A percentile compares a stretch with the other conserved stretches of the same genome.
Conservation (phyloP, 2,113 vertebrate species). For the Struthidea cinerea region DNA sequence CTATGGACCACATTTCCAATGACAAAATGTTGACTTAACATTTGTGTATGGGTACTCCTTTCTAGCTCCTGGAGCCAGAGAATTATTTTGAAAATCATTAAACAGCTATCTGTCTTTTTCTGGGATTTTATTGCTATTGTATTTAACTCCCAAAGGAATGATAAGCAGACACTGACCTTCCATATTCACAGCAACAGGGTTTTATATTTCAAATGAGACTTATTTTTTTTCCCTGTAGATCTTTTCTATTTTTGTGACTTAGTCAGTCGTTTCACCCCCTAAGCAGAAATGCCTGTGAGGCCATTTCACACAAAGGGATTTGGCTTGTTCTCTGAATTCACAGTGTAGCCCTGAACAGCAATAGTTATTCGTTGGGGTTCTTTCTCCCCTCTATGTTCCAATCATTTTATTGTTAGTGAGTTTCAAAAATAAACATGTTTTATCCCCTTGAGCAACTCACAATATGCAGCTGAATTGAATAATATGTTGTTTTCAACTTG, state of each 20-base stretch:
- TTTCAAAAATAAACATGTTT: conserved; percentile 16
- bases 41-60: neutral
- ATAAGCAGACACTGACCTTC: neutral
- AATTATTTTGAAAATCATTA: neutral
- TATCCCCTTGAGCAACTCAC: neutral
- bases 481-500: neutral
- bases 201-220: neutral
- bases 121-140: neutral
- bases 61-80: neutral
- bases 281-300: neutral
- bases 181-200: neutral
- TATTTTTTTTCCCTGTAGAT: neutral
- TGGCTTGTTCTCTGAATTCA: neutral
- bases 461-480: neutral
- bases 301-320: neutral
- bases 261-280: neutral
- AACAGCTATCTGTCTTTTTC: neutral
- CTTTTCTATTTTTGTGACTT: neutral
- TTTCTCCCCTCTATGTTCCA: neutral
- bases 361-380: neutral
- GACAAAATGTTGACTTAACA: neutral
- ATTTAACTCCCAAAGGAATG: neutral
- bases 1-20: neutral
- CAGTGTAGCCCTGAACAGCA: neutral
- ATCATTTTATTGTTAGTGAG: neutral